A percentile compares a stretch with the other conserved stretches of the same genome.
phyloP scores from a whole-genome alignment of 2,113 vertebrate species.

The Chloropsis cyanopogon region DNA sequence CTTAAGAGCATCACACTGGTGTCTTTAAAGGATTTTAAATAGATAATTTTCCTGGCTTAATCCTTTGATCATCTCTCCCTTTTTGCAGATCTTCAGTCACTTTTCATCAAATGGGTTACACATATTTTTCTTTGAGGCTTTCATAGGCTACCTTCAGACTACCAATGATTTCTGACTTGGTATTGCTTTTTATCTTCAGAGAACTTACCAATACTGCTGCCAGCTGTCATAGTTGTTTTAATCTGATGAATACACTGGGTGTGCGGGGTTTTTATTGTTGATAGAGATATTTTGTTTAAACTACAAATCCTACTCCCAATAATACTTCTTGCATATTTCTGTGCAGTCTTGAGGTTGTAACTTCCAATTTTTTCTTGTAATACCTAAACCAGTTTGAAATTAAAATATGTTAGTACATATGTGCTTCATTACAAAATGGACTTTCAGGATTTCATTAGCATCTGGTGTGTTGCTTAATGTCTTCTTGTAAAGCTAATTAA shows the following conservation, averaged over 20 bases:
- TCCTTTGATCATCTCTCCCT: constrained; percentile 3
- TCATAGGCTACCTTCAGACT: neutral
- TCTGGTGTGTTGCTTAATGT: neutral
- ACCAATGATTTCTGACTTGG: neutral
- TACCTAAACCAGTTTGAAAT: neutral
- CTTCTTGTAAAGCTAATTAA: constrained; percentile 35
- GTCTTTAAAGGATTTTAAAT: constrained; percentile 11
- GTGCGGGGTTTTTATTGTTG: neutral
- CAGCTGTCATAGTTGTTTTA: neutral
- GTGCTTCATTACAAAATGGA: constrained; percentile 17
- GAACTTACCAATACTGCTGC: neutral
- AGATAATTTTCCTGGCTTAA: neutral
- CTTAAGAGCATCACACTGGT: neutral
- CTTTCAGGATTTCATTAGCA: constrained; percentile 39
- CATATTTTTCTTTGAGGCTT: neutral
- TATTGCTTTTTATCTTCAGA: neutral
- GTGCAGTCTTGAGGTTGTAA: neutral
- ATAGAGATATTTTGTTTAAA: neutral
- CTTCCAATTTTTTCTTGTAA: neutral
- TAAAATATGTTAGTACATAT: constrained; percentile 6
- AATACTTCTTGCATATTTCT: neutral
- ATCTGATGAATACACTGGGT: neutral
- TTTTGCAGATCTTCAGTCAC: neutral
- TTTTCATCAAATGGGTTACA: neutral
- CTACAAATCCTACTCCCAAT: neutral